Conservation (phyloP, 1,140 invertebrate species). For the Drosophila tristis region DNA sequence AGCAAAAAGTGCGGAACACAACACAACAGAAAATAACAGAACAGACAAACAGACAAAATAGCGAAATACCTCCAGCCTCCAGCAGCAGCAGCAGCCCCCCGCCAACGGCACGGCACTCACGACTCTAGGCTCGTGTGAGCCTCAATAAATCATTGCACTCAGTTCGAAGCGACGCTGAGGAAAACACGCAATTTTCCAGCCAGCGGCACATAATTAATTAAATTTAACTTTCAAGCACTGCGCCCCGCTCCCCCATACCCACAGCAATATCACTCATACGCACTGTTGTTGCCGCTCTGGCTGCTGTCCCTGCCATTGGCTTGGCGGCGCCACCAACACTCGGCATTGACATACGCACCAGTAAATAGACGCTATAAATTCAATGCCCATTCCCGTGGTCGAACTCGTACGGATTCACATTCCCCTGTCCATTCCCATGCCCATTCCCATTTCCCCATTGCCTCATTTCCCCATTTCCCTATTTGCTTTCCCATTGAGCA, state of each 20-base stretch:
- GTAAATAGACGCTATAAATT: conserved; percentile 76
- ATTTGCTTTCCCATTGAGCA: conserved; percentile 54
- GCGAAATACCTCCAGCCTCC: conserved; percentile 26
- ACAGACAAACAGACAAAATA: conserved; percentile 17
- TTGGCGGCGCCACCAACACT: conserved; percentile 45
- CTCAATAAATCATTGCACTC: conserved; percentile 72
- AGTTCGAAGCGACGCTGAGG: conserved; percentile 42
- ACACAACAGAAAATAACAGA: neutral
- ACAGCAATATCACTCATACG: conserved; percentile 68
- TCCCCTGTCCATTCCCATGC: too few species aligned
- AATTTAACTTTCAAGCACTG: conserved; percentile 67
- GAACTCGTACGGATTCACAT: conserved; percentile 1
- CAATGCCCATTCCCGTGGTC: conserved; percentile 48
- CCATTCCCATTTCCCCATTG: too few species aligned
- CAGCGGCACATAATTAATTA: conserved; percentile 76
- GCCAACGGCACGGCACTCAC: too few species aligned
- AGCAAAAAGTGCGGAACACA: conserved; percentile 29
- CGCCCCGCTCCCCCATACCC: conserved; percentile 8
- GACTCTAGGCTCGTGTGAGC: conserved; percentile 19
- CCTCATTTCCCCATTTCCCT: conserved; percentile 50
- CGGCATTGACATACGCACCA: conserved; percentile 74
- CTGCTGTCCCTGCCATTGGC: neutral
- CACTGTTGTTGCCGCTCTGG: conserved; percentile 31
- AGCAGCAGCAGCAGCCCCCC: neutral
- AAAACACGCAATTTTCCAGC: conserved; percentile 40